A percentile compares a stretch with the other conserved stretches of the same genome.
These are phyloP conservation scores for Calidris pugnax DNA, from an alignment of 2,113 vertebrate species.

Conservation along the genomic window DNA sequence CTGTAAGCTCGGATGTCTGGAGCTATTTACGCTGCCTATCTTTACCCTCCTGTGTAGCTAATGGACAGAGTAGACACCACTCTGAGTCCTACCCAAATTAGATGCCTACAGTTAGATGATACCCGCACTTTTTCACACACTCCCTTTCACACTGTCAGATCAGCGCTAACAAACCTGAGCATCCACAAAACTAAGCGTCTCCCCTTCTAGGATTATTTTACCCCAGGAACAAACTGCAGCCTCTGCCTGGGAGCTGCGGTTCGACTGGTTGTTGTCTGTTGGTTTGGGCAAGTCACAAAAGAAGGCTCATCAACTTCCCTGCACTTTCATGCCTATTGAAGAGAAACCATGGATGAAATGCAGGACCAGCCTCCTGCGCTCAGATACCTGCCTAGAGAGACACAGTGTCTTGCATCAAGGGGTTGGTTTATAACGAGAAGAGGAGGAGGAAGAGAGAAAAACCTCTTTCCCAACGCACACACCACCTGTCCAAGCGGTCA, in stretches of 20 bases:
- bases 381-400: background rate
- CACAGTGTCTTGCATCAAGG: background rate
- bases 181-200: background rate
- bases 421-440: background rate
- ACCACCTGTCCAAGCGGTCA: background rate
- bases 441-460: background rate
- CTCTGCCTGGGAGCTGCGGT: background rate
- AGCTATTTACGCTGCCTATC: background rate
- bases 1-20: background rate
- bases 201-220: background rate
- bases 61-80: background rate
- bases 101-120: background rate
- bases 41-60: background rate
- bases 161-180: background rate
- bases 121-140: background rate
- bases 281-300: background rate
- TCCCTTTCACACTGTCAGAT: background rate
- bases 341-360: background rate
- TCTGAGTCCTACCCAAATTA: background rate
- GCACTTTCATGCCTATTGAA: background rate
- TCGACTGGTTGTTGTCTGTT: background rate
- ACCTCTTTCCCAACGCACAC: fast-evolving
- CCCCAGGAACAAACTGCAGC: background rate
- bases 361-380: background rate
- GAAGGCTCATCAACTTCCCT: background rate